Evolutionary conservation across 2,113 vertebrate species (phyloP).

Genomic region (Megaceryle torquata): DNA sequence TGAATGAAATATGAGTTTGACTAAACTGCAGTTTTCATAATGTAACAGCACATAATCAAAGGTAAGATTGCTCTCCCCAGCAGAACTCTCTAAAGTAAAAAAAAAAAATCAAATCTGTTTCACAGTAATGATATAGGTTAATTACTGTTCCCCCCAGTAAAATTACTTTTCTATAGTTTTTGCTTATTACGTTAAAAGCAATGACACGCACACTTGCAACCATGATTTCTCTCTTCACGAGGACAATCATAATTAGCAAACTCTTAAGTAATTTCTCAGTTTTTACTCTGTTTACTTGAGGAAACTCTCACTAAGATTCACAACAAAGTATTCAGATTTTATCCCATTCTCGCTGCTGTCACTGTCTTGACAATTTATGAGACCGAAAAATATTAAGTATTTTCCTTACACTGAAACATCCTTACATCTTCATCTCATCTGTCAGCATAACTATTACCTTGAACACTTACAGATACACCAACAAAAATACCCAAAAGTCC

Average conservation of each 20-base stretch:
- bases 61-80: background rate
- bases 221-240: background rate
- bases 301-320: background rate
- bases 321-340: background rate
- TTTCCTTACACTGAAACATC: background rate
- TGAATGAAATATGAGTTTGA: background rate
- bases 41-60: background rate
- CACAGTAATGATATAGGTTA: background rate
- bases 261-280: background rate
- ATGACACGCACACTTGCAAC: background rate
- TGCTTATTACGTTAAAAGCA: slow-evolving; percentile 3
- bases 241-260: background rate
- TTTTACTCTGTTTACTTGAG: background rate
- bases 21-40: background rate
- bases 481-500: background rate
- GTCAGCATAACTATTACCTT: background rate
- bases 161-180: background rate
- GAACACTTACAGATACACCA: background rate
- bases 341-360: background rate
- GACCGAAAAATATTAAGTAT: background rate
- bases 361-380: background rate
- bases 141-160: background rate
- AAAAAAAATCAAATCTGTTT: background rate
- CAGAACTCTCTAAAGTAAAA: background rate
- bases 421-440: background rate